Conservation (phyloP, 2,888 invertebrate genomes). For the Invenusta paracnida region DNA sequence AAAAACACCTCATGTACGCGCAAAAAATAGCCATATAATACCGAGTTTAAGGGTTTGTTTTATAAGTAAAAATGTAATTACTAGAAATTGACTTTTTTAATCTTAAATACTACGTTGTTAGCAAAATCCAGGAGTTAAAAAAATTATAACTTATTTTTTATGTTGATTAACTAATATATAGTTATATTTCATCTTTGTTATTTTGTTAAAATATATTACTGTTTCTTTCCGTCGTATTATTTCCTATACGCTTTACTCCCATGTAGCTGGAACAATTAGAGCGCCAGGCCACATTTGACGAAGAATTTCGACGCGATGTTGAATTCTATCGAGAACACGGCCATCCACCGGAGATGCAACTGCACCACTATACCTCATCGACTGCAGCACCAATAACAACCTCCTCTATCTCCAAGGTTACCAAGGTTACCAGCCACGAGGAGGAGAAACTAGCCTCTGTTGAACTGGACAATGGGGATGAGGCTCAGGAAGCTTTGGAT, state of each 20-base stretch:
- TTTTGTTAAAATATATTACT: no score
- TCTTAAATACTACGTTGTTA: no score
- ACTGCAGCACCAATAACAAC: background rate
- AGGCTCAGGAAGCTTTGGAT: background rate
- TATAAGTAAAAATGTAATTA: no score
- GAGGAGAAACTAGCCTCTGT: background rate
- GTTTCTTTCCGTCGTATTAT: no score
- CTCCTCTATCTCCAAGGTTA: background rate
- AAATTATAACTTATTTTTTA: no score
- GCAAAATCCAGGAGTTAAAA: no score
- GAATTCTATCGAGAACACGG: constrained; percentile 5
- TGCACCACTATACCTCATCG: background rate
- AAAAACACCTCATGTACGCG: no score
- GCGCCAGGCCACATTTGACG: background rate
- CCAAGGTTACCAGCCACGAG: background rate
- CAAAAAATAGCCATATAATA: no score
- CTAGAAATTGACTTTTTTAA: no score
- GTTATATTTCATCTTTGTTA: no score
- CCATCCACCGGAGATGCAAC: background rate
- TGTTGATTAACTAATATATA: no score
- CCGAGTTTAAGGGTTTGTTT: no score
- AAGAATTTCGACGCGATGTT: background rate
- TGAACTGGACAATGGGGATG: background rate
- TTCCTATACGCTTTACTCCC: background rate
- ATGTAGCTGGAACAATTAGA: background rate